Percentiles rank a stretch among this genome's conserved stretches.
Evolutionary conservation across 2,113 vertebrate species (phyloP).

Genomic region (Ariopsis seemanni): DNA sequence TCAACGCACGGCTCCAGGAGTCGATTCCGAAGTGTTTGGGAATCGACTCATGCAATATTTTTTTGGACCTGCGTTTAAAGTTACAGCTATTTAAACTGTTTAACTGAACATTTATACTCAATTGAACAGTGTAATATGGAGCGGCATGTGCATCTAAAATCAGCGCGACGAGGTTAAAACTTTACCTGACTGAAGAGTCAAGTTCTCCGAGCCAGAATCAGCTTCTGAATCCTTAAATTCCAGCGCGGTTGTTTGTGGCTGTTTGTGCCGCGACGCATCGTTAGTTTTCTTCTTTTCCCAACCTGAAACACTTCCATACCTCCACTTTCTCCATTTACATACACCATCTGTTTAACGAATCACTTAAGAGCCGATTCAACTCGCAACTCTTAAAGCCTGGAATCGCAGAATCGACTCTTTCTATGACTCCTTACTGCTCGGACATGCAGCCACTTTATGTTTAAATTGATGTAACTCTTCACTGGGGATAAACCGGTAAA

Average conservation of each 20-base stretch:
- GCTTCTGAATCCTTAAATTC: background rate
- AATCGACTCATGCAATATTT: background rate
- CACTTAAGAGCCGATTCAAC: background rate
- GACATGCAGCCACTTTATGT: background rate
- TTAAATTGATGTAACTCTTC: background rate
- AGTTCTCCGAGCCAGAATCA: background rate
- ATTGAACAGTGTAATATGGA: background rate
- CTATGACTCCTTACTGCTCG: background rate
- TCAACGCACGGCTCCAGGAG: no score
- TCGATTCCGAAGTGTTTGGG: background rate
- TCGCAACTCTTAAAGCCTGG: background rate
- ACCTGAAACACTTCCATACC: background rate
- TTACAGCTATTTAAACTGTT: background rate
- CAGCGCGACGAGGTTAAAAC: background rate
- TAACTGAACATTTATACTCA: background rate
- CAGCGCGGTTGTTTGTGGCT: background rate
- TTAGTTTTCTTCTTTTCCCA: background rate
- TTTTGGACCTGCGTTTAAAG: background rate
- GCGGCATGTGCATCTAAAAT: background rate
- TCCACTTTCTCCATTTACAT: background rate
- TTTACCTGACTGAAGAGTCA: no score
- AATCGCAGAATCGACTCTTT: background rate
- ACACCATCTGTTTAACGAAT: background rate
- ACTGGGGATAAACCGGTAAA: background rate
- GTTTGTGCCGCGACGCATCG: background rate